Evolutionary conservation across 2,113 vertebrate species (phyloP).

Genomic region (Rhadina sibilatrix): DNA sequence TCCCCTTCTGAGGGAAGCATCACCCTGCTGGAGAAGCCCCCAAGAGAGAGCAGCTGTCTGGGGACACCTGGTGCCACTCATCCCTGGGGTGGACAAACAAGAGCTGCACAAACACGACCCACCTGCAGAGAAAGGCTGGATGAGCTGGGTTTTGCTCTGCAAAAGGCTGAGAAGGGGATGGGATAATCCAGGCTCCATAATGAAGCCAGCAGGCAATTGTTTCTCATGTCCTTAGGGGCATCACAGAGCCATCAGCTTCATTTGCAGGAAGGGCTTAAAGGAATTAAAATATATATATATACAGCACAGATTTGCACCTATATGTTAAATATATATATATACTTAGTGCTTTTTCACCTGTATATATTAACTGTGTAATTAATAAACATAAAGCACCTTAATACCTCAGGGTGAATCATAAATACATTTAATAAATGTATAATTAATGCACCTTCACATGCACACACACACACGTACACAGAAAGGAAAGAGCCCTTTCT

Average conservation of each 20-base stretch:
- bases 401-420: background rate
- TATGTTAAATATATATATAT: background rate
- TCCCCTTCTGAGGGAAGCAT: background rate
- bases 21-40: background rate
- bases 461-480: background rate
- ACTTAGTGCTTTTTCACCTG: background rate
- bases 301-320: background rate
- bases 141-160: background rate
- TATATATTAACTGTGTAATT: background rate
- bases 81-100: background rate
- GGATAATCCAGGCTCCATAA: background rate
- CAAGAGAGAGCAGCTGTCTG: fast-evolving
- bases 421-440: constrained; percentile 20
- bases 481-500: background rate
- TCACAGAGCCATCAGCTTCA: constrained; percentile 5
- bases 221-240: background rate
- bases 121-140: background rate
- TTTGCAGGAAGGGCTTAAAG: background rate
- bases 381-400: constrained; percentile 26
- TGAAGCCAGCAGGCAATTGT: background rate
- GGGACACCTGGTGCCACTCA: background rate
- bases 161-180: background rate
- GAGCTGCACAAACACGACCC: background rate
- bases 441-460: background rate
- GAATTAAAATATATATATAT: background rate